Percentiles rank a stretch among this genome's conserved stretches.
phyloP scores from a whole-genome alignment of 2,797 vertebrate species.

The Scyliorhinus canicula region DNA sequence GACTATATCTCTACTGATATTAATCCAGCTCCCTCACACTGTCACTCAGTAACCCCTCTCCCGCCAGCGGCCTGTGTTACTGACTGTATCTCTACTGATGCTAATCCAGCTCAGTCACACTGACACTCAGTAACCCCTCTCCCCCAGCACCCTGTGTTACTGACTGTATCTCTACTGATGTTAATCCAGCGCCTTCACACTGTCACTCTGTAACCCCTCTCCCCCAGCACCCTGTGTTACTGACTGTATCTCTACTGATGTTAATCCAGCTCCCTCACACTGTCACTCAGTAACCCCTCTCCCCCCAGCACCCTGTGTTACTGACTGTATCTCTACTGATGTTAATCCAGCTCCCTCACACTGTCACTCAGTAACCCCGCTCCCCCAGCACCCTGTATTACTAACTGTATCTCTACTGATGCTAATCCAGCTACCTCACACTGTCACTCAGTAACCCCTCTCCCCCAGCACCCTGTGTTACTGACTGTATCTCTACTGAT shows the following conservation, averaged over 20 bases:
- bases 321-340: not conserved
- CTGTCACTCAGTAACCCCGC: not conserved
- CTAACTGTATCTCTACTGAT: not conserved
- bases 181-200: too few relatives aligned
- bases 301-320: not conserved
- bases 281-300: constrained; percentile 12
- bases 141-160: too few relatives aligned
- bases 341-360: not conserved
- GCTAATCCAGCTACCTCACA: not conserved
- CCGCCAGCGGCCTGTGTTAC: too few relatives aligned
- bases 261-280: not conserved
- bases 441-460: not conserved
- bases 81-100: too few relatives aligned
- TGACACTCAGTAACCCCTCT: too few relatives aligned
- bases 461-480: not conserved
- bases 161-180: too few relatives aligned
- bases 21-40: too few relatives aligned
- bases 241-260: not conserved
- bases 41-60: too few relatives aligned
- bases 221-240: too few relatives aligned
- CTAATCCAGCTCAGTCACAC: too few relatives aligned
- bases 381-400: not conserved
- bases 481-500: not conserved
- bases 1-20: too few relatives aligned
- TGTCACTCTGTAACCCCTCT: too few relatives aligned